Evolutionary conservation across 2,888 invertebrate genomes (phyloP).

Genomic region (Fragum whitleyi): DNA sequence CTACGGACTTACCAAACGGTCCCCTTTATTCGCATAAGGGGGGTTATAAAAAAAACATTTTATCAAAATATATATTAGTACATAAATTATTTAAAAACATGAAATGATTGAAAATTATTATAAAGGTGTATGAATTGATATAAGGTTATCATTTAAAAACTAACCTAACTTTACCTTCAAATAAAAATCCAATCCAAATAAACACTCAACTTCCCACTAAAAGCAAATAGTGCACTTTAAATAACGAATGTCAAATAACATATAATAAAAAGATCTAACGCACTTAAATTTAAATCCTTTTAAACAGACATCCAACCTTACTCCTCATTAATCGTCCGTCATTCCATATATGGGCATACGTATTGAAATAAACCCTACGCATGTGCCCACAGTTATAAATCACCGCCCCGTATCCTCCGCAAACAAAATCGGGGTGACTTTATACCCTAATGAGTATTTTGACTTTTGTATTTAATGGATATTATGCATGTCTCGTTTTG

Average conservation of each 20-base stretch:
- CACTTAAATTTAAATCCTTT: conserved; percentile 4
- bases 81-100: no score
- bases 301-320: background rate
- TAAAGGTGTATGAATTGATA: no score
- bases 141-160: background rate
- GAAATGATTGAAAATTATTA: no score
- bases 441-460: no score
- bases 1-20: no score
- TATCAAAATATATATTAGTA: no score
- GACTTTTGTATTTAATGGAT: no score
- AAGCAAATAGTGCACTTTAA: conserved; percentile 4
- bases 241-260: background rate
- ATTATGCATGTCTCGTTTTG: no score
- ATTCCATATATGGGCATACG: conserved; percentile 26
- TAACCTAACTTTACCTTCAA: background rate
- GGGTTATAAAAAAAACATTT: no score
- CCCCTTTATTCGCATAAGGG: no score
- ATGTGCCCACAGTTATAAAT: conserved; percentile 16
- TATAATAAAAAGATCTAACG: conserved; percentile 2
- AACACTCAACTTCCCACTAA: background rate
- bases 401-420: conserved; percentile 10
- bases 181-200: background rate
- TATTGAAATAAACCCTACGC: conserved; percentile 12
- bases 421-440: conserved; percentile 13
- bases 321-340: background rate